Conservation (phyloP, 2,888 invertebrate species). For the Cantharis lateralis region DNA sequence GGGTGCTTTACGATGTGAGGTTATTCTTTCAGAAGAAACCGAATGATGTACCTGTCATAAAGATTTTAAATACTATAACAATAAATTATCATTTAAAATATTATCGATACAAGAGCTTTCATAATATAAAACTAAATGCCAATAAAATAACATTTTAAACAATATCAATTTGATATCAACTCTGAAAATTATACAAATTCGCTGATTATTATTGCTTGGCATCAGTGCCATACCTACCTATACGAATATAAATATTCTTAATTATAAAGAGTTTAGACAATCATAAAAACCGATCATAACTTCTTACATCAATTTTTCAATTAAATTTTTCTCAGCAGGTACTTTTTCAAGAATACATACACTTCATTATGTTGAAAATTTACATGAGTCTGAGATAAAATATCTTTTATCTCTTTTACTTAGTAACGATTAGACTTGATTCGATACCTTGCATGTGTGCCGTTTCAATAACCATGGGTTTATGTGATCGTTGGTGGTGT, state of each 20-base stretch:
- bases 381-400: no score
- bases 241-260: no score
- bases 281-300: not conserved
- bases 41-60: not conserved
- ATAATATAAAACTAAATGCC: not conserved
- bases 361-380: not conserved
- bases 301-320: not conserved
- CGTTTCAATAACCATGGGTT: no score
- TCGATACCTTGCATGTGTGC: no score
- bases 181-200: no score
- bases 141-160: not conserved
- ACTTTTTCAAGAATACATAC: not conserved
- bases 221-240: no score
- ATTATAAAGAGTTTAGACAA: not conserved
- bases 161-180: no score
- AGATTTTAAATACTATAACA: not conserved
- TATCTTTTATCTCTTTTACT: no score
- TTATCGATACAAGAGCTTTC: not conserved
- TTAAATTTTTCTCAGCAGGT: not conserved
- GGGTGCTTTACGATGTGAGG: conserved; percentile 43
- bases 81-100: not conserved
- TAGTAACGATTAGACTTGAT: no score
- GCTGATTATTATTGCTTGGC: no score
- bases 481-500: no score
- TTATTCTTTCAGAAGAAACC: conserved; percentile 21